phyloP scores from a whole-genome alignment of 2,113 vertebrate genomes.

The Leiothrix lutea region DNA sequence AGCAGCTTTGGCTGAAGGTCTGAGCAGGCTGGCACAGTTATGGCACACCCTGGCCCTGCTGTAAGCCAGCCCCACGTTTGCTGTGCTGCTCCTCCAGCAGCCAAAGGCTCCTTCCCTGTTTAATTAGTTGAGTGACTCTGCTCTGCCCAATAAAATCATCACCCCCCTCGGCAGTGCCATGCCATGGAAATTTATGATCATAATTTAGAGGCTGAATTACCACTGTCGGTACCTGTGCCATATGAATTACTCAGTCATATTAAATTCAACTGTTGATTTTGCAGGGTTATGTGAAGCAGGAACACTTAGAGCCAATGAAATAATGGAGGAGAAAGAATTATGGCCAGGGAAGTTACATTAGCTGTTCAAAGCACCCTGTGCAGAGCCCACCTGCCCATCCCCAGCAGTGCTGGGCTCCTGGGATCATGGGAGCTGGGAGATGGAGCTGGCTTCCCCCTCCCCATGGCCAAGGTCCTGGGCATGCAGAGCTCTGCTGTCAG shows the following conservation, averaged over 20 bases:
- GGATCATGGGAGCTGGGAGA: rapidly evolving
- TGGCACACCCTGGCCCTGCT: not conserved
- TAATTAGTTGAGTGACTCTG: conserved; percentile 53
- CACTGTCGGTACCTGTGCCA: conserved; percentile 54
- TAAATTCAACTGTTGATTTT: conserved; percentile 60
- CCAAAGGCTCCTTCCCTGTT: not conserved
- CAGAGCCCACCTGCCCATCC: not conserved
- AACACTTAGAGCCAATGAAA: conserved; percentile 49
- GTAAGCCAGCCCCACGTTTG: rapidly evolving
- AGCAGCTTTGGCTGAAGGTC: not conserved
- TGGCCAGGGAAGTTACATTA: not conserved
- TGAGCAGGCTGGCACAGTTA: rapidly evolving
- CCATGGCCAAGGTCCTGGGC: not conserved
- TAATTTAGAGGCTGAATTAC: conserved; percentile 72
- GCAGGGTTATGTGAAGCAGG: conserved; percentile 20
- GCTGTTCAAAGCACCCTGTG: not conserved
- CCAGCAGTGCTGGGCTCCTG: not conserved
- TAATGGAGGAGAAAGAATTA: conserved; percentile 12
- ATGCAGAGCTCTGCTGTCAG: not conserved
- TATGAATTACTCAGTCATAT: conserved; percentile 57
- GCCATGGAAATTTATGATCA: conserved; percentile 67
- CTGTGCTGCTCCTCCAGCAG: not conserved
- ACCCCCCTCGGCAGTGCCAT: conserved; percentile 17
- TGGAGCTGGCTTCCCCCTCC: too few relatives aligned
- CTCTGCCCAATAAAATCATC: conserved; percentile 44